Conservation (phyloP, 2,113 vertebrate species). For the Garra rufa region DNA sequence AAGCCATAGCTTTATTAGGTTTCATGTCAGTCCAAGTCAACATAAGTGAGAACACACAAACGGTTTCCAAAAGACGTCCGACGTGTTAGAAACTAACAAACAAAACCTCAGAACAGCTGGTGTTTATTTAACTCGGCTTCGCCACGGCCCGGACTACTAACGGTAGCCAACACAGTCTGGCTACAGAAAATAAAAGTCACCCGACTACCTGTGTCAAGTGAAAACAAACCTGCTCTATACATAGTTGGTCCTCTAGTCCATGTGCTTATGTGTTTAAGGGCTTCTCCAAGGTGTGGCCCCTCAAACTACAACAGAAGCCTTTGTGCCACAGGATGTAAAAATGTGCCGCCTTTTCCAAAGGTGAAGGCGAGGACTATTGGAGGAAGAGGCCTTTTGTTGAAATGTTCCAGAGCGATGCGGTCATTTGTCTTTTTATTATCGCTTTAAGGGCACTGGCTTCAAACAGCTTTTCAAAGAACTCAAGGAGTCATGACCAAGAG, state of each 20-base stretch:
- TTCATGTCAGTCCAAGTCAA: not conserved
- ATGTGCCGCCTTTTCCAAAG: slow-evolving; percentile 46
- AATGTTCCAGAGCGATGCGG: slow-evolving; percentile 34
- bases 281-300: slow-evolving; percentile 34
- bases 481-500: slow-evolving; percentile 12
- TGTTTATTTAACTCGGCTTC: slow-evolving; percentile 44
- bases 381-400: slow-evolving; percentile 54
- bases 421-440: slow-evolving; percentile 43
- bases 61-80: not conserved
- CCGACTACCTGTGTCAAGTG: slow-evolving; percentile 32
- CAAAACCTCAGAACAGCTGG: slow-evolving; percentile 27
- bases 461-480: not conserved
- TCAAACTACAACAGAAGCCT: slow-evolving; percentile 31
- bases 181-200: slow-evolving; percentile 32
- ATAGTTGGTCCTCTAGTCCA: slow-evolving; percentile 22
- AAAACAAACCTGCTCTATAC: slow-evolving; percentile 49
- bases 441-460: slow-evolving; percentile 1
- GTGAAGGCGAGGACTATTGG: slow-evolving; percentile 45
- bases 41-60: not conserved
- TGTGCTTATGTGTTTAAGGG: slow-evolving; percentile 51
- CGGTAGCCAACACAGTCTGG: slow-evolving; percentile 31
- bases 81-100: slow-evolving; percentile 15
- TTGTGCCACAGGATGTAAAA: slow-evolving; percentile 47
- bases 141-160: not conserved
- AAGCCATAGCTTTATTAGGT: not conserved